Evolutionary conservation across 2,888 invertebrate species (phyloP).

Genomic region (Tetropium fuscum): DNA sequence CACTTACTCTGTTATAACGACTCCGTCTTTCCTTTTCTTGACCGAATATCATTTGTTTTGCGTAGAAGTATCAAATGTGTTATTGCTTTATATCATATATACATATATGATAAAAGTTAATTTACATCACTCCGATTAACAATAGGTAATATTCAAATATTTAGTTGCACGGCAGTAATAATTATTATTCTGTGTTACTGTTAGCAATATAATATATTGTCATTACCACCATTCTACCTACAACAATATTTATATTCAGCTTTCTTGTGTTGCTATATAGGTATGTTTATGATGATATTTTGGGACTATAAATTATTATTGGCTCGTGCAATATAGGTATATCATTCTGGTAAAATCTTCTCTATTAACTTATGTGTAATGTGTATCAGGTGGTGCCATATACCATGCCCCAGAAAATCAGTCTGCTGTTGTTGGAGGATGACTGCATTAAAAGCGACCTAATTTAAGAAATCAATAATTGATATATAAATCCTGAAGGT

Average conservation of each 20-base stretch:
- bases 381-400: slow-evolving; percentile 52
- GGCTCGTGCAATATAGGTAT: neutral
- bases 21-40: slow-evolving; percentile 70
- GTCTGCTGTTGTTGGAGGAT: slow-evolving; percentile 3
- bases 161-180: too few relatives aligned
- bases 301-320: neutral
- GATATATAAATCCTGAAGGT: too few relatives aligned
- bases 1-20: slow-evolving; percentile 72
- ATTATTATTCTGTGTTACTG: too few relatives aligned
- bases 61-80: too few relatives aligned
- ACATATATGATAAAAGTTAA: neutral
- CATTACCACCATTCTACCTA: too few relatives aligned
- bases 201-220: too few relatives aligned
- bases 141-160: too few relatives aligned
- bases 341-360: neutral
- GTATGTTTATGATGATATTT: neutral
- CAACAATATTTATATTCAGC: too few relatives aligned
- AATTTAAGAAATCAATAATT: slow-evolving; percentile 12
- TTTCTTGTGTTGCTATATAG: too few relatives aligned
- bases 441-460: slow-evolving; percentile 1
- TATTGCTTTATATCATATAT: neutral
- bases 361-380: neutral
- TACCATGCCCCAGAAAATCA: slow-evolving; percentile 44
- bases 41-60: slow-evolving; percentile 68
- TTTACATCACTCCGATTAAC: neutral